Evolutionary conservation across 2,113 vertebrate genomes (phyloP).

Genomic region (Lipophrys pholis): DNA sequence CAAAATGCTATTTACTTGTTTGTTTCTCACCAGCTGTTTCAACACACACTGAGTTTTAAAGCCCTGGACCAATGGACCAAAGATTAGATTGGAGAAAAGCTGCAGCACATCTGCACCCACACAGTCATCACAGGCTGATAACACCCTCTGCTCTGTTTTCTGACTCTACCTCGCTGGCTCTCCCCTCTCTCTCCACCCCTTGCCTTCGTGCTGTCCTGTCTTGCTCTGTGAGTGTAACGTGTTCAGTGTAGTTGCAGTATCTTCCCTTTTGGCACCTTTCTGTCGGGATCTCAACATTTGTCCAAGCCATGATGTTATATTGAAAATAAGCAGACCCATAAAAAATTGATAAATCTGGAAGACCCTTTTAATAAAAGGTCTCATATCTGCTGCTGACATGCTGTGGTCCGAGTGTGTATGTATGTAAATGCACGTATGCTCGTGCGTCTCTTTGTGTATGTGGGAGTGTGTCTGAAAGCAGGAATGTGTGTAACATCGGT

Average conservation of each 20-base stretch:
- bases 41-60: conserved; percentile 16
- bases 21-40: too few species aligned
- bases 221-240: conserved; percentile 63
- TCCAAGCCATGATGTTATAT: conserved; percentile 25
- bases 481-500: conserved; percentile 26
- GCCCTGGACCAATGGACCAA: conserved; percentile 68
- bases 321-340: conserved; percentile 27
- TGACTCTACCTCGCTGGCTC: conserved; percentile 70
- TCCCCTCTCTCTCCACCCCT: conserved; percentile 29
- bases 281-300: conserved; percentile 19
- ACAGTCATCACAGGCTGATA: conserved; percentile 43
- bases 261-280: conserved; percentile 39
- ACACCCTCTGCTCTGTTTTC: conserved; percentile 61
- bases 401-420: conserved; percentile 39
- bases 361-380: conserved; percentile 43
- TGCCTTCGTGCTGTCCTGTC: conserved; percentile 59
- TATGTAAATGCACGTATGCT: conserved; percentile 1
- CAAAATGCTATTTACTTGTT: conserved; percentile 4
- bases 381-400: conserved; percentile 46
- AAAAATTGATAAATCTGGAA: conserved; percentile 30
- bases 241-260: conserved; percentile 55
- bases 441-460: conserved; percentile 9
- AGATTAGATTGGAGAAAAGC: conserved; percentile 67
- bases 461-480: conserved; percentile 5
- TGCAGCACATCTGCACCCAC: conserved; percentile 37